A percentile compares a stretch with the other conserved stretches of the same genome.
phyloP scores from a whole-genome alignment of 2,888 invertebrate species.

The Cephonodes hylas region DNA sequence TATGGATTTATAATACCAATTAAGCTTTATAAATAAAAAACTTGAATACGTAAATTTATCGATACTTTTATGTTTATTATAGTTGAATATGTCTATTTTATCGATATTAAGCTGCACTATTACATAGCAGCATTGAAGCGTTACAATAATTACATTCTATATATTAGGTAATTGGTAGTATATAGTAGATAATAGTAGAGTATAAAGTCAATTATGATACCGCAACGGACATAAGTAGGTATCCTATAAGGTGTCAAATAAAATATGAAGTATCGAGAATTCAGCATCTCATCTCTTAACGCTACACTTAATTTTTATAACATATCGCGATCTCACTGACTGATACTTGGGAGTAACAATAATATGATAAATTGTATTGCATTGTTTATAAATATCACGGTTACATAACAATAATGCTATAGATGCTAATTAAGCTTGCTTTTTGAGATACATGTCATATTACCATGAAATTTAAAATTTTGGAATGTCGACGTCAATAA shows the following conservation, averaged over 20 bases:
- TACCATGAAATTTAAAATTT: neutral
- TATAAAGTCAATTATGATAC: neutral
- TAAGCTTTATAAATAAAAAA: too few relatives aligned
- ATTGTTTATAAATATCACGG: too few relatives aligned
- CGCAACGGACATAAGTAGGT: neutral
- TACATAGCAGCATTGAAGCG: neutral
- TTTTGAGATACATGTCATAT: neutral
- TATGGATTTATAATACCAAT: too few relatives aligned
- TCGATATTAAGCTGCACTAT: neutral
- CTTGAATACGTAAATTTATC: too few relatives aligned
- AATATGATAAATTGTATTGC: neutral
- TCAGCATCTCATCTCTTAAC: too few relatives aligned
- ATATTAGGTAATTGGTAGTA: neutral
- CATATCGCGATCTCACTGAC: too few relatives aligned
- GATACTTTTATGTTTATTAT: too few relatives aligned
- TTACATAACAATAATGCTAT: neutral
- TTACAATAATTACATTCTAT: neutral
- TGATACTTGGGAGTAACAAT: neutral
- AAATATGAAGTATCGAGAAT: too few relatives aligned
- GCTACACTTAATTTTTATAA: too few relatives aligned
- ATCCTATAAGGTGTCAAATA: neutral
- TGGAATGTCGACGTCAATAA: neutral
- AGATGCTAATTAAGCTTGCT: neutral
- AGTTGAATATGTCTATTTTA: neutral
- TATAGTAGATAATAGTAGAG: neutral